Base-by-base conservation (phyloP, 30 jellyfish, hydroid and myxozoan genomes). In the Sanderia malayensis region DNA sequence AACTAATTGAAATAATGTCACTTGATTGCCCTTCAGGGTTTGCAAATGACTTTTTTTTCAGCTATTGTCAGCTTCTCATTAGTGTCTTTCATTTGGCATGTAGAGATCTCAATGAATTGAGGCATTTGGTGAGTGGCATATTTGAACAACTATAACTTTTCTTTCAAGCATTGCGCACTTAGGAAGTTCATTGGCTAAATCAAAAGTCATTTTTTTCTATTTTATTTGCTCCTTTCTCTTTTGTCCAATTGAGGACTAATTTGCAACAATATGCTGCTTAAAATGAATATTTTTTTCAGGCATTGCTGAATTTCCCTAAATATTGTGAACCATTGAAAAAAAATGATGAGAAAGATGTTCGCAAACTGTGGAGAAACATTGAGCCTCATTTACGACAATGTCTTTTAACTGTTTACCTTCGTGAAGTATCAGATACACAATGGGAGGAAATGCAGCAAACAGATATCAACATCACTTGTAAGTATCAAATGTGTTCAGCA, bases 121-220 rank as follows among this genome's bases (percentile, higher is more conserved):
- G 90, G 22, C 96, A 87, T 65, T 55, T 87, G 94, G 96, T 86
- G 75, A 49, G 92, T 17, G n/a, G n/a, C n/a, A n/a, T n/a, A n/a
- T n/a, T n/a, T n/a, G n/a, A n/a, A n/a, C n/a, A n/a, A n/a, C n/a
- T n/a, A n/a, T n/a, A n/a, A n/a, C n/a, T n/a, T n/a, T n/a, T n/a
- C n/a, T n/a, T n/a, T n/a, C n/a, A n/a, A n/a, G n/a, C n/a, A n/a
- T n/a, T n/a, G n/a, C n/a, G n/a, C n/a, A n/a, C n/a, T n/a, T n/a
- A n/a, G n/a, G n/a, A n/a, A n/a, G n/a, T n/a, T n/a, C n/a, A n/a
- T n/a, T n/a, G n/a, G n/a, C n/a, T n/a, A n/a, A n/a, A n/a, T n/a
- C n/a, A n/a, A n/a, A n/a, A n/a, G n/a, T n/a, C n/a, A n/a, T n/a
- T n/a, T n/a, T n/a, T n/a, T n/a, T n/a, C n/a, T n/a, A n/a, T n/a